Evolutionary conservation across 2,888 invertebrate genomes (phyloP).

Genomic region (Eucera pruinosa): DNA sequence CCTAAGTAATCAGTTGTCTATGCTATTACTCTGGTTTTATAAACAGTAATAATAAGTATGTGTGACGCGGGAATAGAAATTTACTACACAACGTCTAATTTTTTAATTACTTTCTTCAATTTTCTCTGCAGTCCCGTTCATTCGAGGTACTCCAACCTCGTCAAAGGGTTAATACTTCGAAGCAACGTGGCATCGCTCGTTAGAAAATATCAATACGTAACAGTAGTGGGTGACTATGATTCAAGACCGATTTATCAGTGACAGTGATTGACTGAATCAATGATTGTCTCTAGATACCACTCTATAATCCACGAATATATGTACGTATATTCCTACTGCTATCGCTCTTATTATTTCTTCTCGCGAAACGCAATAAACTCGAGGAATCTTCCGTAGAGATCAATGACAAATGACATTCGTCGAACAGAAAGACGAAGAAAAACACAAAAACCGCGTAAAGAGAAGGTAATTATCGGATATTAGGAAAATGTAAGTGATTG

Average conservation of each 20-base stretch:
- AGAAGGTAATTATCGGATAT: constrained; percentile 29
- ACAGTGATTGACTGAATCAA: not conserved
- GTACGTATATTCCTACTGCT: constrained; percentile 5
- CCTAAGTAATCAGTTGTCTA: no score
- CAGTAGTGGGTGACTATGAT: constrained; percentile 47
- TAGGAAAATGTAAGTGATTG: constrained; percentile 67
- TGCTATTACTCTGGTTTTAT: no score
- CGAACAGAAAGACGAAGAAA: constrained; percentile 4
- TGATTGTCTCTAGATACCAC: not conserved
- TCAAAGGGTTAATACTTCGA: not conserved
- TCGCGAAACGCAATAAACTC: constrained; percentile 3
- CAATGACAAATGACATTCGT: no score
- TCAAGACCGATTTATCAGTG: constrained; percentile 23
- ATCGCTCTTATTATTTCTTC: not conserved
- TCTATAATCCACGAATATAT: not conserved
- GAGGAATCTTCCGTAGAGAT: constrained; percentile 5
- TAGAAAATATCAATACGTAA: constrained; percentile 27
- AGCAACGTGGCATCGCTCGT: constrained; percentile 44
- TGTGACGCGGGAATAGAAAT: no score
- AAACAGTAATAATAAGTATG: no score
- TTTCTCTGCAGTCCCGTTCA: no score
- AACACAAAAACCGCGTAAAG: not conserved
- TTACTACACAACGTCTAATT: no score
- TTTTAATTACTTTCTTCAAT: no score
- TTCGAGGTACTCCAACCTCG: no score